Conservation (phyloP, 2,797 vertebrate species). For the Scyliorhinus canicula region DNA sequence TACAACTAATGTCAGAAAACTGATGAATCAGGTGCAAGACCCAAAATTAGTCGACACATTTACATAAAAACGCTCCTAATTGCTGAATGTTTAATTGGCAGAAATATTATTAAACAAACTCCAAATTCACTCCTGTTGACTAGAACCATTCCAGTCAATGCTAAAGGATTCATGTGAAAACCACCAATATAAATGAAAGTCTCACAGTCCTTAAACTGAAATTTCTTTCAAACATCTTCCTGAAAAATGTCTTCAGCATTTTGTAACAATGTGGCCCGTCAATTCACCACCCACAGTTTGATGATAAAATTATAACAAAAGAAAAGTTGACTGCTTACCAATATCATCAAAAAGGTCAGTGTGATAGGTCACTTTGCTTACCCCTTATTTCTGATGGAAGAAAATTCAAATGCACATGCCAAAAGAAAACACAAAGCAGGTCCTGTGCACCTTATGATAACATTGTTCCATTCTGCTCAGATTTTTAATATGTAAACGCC, state of each 20-base stretch:
- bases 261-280: neutral
- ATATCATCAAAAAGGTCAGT: neutral
- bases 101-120: neutral
- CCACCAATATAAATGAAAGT: neutral
- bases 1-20: neutral
- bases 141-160: neutral
- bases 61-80: neutral
- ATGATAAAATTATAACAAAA: neutral
- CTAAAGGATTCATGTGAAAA: neutral
- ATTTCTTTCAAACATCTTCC: neutral
- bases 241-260: neutral
- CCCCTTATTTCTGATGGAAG: neutral
- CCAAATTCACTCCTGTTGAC: neutral
- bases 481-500: conserved; percentile 7
- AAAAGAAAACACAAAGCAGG: conserved; percentile 14
- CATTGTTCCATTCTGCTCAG: conserved; percentile 24
- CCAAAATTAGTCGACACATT: conserved; percentile 10
- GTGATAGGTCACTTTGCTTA: conserved; percentile 6
- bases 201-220: neutral
- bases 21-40: neutral
- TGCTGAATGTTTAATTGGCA: neutral
- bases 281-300: neutral
- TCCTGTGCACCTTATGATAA: neutral
- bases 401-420: conserved; percentile 4
- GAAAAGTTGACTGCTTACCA: neutral